Evolutionary conservation across 2,113 vertebrate genomes (phyloP).

Genomic region (Psittacara wagleri): DNA sequence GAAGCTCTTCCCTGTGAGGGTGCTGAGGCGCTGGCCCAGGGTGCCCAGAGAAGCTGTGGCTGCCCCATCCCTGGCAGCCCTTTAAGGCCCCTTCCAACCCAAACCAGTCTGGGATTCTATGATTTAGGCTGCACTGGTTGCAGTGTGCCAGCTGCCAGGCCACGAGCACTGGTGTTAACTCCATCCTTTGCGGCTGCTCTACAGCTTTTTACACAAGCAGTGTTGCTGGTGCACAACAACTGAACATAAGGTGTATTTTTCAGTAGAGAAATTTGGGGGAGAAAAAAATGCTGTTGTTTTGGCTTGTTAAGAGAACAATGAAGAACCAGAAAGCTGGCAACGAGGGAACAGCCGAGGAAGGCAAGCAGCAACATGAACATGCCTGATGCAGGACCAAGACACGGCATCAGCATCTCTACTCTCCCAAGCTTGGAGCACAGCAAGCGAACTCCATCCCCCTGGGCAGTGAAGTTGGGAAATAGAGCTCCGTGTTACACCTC

Average conservation of each 20-base stretch:
- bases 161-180: not conserved
- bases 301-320: not conserved
- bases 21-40: not conserved
- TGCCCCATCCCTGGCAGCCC: not conserved
- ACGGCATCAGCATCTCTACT: not conserved
- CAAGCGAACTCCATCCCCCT: not conserved
- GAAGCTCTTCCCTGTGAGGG: not conserved
- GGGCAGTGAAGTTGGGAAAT: not conserved
- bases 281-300: not conserved
- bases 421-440: not conserved
- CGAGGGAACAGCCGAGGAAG: fast-evolving
- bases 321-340: not conserved
- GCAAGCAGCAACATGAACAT: not conserved
- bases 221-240: not conserved
- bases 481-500: not conserved
- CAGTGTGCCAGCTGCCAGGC: not conserved
- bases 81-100: not conserved
- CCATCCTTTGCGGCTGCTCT: not conserved
- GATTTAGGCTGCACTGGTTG: not conserved
- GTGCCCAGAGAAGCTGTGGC: not conserved
- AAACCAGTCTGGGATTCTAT: not conserved
- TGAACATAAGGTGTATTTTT: not conserved
- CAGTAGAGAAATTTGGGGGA: not conserved
- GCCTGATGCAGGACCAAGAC: not conserved
- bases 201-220: not conserved